Base-by-base conservation (phyloP, 2,888 invertebrate species). In the Acrobasis repandana region DNA sequence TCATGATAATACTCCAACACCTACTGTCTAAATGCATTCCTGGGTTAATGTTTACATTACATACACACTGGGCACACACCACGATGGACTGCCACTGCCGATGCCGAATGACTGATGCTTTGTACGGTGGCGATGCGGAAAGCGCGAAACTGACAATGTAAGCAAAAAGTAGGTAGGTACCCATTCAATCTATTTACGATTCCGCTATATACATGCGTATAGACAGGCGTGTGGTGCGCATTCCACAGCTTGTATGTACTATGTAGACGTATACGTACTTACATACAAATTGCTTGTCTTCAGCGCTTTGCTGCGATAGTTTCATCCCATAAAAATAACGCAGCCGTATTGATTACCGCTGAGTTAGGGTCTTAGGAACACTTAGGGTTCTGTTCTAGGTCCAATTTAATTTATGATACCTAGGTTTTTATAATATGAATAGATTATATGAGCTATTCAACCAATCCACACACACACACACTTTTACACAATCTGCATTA, bases 1-100 rank as follows among this genome's bases (percentile, higher is more conserved):
- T 90, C 93, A 92, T 93, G 90, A 92, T 93, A 93, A 93, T 93
- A 93, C 88, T 88, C 88, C 74, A 79, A 84, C 85, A 88, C 85
- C 86, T 86, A 87, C 84, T 87, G 86, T 85, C 86, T 86, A 86
- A 86, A 89, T 87, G 88, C 90, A 90, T 90, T 89, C 88, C 88
- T 88, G 71, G 84, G 82, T 86, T 85, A 88, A 86, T 91, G 90
- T 91, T 91, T 90, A 90, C 91, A 90, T 89, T 90, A 85, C 85
- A 85, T 84, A 78, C 79, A 80, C 81, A 77, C 71, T 71, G 67
- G 72, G 69, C 73, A 74, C 71, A 76, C 75, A 72, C 73, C 69
- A 65, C 70, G 67, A 70, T 69, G 68, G 71, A 70, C 73, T 65
- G 70, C 68, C 69, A 70, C 65, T 62, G 64, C 65, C 65, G 61